Percentiles rank a stretch among this genome's conserved stretches.
Evolutionary conservation across 2,888 invertebrate genomes (phyloP).

Genomic region (Stenotaenia linearis): DNA sequence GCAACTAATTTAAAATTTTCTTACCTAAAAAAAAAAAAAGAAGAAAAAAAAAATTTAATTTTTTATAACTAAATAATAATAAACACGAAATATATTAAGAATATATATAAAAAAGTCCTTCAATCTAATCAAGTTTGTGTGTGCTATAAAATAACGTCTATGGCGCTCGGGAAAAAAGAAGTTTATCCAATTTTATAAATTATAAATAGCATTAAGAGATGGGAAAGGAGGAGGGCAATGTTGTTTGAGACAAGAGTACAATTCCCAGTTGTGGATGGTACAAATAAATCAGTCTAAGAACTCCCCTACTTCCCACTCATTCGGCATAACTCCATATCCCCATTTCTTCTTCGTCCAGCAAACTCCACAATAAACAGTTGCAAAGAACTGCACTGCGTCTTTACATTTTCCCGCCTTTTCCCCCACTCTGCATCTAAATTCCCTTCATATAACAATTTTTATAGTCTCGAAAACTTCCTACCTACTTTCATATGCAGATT

Average conservation of each 20-base stretch:
- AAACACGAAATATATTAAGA: not conserved
- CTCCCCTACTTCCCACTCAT: not conserved
- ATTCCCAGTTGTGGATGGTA: not conserved
- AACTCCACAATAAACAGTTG: not conserved
- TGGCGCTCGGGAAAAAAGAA: not conserved
- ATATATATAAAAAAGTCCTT: not conserved
- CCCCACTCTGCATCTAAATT: constrained; percentile 21
- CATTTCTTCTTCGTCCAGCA: not conserved
- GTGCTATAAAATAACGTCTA: not conserved
- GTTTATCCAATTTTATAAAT: not conserved
- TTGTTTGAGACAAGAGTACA: not conserved
- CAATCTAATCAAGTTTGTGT: not conserved
- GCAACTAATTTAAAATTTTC: not conserved
- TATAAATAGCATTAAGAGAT: not conserved
- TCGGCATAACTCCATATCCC: not conserved
- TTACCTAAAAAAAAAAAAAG: not conserved
- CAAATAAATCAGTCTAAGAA: not conserved
- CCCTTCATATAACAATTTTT: constrained; percentile 11
- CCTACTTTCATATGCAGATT: constrained; percentile 30
- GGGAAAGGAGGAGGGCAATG: not conserved
- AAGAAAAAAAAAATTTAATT: not conserved
- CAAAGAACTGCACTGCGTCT: not conserved
- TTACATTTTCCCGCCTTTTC: not conserved
- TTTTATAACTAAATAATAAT: not conserved
- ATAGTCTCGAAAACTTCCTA: constrained; percentile 27